Evolutionary conservation across 2,113 vertebrate genomes (phyloP).

Genomic region (Aleadryas rufinucha): DNA sequence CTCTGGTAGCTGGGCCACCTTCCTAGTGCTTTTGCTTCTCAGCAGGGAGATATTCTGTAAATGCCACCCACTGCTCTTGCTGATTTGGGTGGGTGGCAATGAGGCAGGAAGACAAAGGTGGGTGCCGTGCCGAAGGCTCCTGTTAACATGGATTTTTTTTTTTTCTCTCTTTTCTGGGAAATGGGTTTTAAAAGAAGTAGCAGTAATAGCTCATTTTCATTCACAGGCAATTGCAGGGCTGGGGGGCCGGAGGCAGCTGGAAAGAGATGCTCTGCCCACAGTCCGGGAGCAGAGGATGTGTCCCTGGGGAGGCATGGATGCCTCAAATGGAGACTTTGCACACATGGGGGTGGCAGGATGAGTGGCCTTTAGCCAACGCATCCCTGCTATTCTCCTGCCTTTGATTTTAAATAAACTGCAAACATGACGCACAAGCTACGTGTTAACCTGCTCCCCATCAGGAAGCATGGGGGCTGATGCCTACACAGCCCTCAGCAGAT

Average conservation of each 20-base stretch:
- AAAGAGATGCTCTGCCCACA: slow-evolving; percentile 32
- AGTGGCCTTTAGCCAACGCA: background rate
- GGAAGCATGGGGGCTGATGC: background rate
- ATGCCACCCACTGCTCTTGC: background rate
- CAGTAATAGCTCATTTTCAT: background rate
- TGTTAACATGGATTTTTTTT: background rate
- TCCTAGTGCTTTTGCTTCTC: slow-evolving; percentile 17
- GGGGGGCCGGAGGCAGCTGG: background rate
- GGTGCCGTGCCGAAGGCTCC: background rate
- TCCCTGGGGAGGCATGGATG: background rate
- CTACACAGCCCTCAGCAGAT: background rate
- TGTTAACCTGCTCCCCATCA: background rate
- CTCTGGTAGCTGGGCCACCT: slow-evolving; percentile 10
- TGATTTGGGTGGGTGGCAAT: background rate
- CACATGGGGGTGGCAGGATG: background rate
- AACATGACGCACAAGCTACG: background rate
- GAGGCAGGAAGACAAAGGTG: slow-evolving; percentile 25
- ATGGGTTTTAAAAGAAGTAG: background rate
- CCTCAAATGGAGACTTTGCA: slow-evolving; percentile 2
- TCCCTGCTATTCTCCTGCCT: background rate
- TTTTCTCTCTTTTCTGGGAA: background rate
- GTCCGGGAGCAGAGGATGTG: background rate
- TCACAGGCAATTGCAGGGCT: slow-evolving; percentile 13
- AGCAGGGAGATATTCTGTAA: background rate
- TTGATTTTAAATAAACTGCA: slow-evolving; percentile 29